A percentile compares a stretch with the other conserved stretches of the same genome.
Evolutionary conservation across 2,113 vertebrate species (phyloP).

Genomic region (Melanerpes formicivorus): DNA sequence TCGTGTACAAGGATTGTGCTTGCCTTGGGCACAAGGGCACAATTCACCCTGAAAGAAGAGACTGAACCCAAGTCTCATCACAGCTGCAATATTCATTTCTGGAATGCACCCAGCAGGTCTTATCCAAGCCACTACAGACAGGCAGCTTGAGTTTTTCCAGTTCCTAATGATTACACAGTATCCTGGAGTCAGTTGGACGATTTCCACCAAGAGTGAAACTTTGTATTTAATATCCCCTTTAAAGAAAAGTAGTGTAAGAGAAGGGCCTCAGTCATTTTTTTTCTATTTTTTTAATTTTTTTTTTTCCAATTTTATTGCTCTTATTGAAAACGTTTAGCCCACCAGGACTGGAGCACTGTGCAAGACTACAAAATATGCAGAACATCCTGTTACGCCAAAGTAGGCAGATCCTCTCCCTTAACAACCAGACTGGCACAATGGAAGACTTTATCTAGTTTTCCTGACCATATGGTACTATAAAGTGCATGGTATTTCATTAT

Average conservation of each 20-base stretch:
- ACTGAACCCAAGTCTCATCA: constrained; percentile 44
- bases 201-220: constrained; percentile 43
- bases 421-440: constrained; percentile 50
- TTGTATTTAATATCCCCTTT: constrained; percentile 62
- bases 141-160: constrained; percentile 70
- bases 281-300: background rate
- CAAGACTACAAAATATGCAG: constrained; percentile 60
- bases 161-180: constrained; percentile 72
- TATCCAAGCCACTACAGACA: constrained; percentile 67
- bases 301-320: constrained; percentile 41
- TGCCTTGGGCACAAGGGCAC: background rate
- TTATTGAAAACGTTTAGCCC: constrained; percentile 59
- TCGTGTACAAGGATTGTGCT: background rate
- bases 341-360: constrained; percentile 39
- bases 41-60: constrained; percentile 17
- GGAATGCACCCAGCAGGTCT: constrained; percentile 59
- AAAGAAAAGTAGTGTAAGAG: constrained; percentile 64
- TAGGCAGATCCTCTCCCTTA: constrained; percentile 43
- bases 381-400: constrained; percentile 55
- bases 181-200: constrained; percentile 62
- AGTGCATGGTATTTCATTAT: constrained; percentile 38
- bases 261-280: constrained; percentile 57
- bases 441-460: constrained; percentile 56
- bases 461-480: constrained; percentile 17
- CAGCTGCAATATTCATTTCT: constrained; percentile 69